Evolutionary conservation across 2,888 invertebrate species (phyloP).

Genomic region (Physocephala rufipes): DNA sequence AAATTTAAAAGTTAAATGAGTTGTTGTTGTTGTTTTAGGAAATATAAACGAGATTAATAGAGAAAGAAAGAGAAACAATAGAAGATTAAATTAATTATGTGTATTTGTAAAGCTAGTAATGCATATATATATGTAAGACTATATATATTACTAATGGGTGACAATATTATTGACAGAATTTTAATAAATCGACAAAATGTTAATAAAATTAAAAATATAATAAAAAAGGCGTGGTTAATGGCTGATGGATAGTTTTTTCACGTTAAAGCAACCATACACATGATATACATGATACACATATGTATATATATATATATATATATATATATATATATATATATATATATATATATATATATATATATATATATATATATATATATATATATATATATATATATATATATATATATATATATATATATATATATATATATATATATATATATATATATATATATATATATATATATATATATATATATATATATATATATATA

Average conservation of each 20-base stretch:
- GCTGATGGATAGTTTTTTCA: too few relatives aligned
- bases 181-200: constrained; percentile 21
- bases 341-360: constrained; percentile 14
- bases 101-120: neutral
- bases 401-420: constrained; percentile 11
- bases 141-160: constrained; percentile 18
- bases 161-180: too few relatives aligned
- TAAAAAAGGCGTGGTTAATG: neutral
- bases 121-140: too few relatives aligned
- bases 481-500: constrained; percentile 29
- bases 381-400: neutral
- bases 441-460: constrained; percentile 8
- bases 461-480: constrained; percentile 20
- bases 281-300: constrained; percentile 24
- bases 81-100: too few relatives aligned
- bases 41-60: neutral
- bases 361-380: constrained; percentile 5
- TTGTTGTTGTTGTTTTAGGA: constrained; percentile 17
- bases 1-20: constrained; percentile 12
- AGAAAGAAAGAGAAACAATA: neutral
- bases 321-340: constrained; percentile 30
- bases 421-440: constrained; percentile 7
- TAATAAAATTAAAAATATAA: neutral
- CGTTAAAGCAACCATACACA: constrained; percentile 33
- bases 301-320: constrained; percentile 13